These are phyloP conservation scores for Cnemophilus loriae DNA, from an alignment of 2,113 vertebrate species.

Conservation along the genomic window DNA sequence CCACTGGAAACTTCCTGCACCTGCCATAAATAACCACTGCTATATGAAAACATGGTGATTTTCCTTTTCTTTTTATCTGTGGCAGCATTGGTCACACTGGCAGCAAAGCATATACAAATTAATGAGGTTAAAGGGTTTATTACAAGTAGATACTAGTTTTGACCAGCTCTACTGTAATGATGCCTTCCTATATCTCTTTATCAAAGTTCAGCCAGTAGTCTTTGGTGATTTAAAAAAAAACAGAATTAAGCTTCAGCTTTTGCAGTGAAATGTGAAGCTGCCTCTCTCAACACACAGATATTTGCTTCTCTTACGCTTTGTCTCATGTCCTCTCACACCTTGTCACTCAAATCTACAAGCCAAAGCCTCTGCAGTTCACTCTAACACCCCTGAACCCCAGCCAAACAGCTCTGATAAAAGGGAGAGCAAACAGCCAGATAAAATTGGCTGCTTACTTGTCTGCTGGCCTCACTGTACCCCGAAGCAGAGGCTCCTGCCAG, in stretches of 20 bases:
- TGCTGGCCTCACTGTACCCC: slow-evolving; percentile 60
- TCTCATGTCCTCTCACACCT: slow-evolving; percentile 44
- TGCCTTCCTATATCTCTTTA: background rate
- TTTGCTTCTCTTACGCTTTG: slow-evolving; percentile 3
- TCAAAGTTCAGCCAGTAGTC: background rate
- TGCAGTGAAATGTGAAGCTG: background rate
- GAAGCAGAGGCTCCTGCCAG: slow-evolving; percentile 43
- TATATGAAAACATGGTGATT: background rate
- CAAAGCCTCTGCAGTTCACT: slow-evolving; percentile 44
- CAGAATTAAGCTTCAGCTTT: background rate
- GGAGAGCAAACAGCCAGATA: slow-evolving; percentile 57
- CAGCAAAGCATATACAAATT: background rate
- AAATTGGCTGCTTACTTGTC: slow-evolving; percentile 51
- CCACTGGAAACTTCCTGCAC: background rate
- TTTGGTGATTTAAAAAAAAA: background rate
- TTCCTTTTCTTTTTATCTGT: background rate
- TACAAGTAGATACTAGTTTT: background rate
- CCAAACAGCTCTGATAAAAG: slow-evolving; percentile 66
- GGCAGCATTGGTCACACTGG: background rate
- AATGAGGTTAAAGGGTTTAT: background rate
- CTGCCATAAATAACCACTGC: background rate
- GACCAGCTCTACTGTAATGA: background rate
- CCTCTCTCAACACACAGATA: background rate
- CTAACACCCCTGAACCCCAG: slow-evolving; percentile 56
- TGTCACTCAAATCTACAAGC: slow-evolving; percentile 32